phyloP scores from a whole-genome alignment of 2,113 vertebrate species.

The Protobothrops mucrosquamatus region DNA sequence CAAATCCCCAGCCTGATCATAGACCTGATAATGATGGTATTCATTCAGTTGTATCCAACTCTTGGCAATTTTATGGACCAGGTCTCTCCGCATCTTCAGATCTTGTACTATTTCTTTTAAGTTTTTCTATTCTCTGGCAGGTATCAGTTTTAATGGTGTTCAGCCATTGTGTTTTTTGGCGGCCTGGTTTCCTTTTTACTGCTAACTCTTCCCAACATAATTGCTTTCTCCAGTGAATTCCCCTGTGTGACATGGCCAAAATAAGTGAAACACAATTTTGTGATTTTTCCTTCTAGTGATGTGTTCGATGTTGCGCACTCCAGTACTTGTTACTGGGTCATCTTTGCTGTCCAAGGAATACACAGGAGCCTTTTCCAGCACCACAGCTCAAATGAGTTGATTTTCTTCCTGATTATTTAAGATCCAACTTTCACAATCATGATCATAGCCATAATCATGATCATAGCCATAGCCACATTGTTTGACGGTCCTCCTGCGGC shows the following conservation, averaged over 20 bases:
- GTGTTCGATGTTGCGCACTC: not conserved
- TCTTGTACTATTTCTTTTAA: not conserved
- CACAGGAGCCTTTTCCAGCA: not conserved
- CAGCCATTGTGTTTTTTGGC: not conserved
- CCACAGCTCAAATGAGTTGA: not conserved
- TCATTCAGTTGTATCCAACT: not conserved
- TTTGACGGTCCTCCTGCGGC: too few species aligned
- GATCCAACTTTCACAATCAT: not conserved
- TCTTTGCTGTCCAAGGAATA: too few species aligned
- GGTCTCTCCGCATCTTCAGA: not conserved
- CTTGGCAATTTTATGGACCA: not conserved
- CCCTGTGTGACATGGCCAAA: not conserved
- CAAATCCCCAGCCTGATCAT: not conserved
- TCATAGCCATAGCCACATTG: too few species aligned
- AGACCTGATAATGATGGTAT: not conserved
- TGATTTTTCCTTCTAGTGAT: not conserved
- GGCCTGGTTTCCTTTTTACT: not conserved
- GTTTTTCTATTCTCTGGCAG: not conserved
- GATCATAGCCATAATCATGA: not conserved
- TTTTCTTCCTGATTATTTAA: not conserved
- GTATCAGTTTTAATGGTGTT: not conserved
- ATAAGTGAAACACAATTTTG: not conserved
- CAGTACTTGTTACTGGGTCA: not conserved
- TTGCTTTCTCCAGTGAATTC: not conserved
- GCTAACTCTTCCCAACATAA: not conserved